Base-by-base conservation (phyloP, 2,888 invertebrate genomes). In the Clivina fossor region DNA sequence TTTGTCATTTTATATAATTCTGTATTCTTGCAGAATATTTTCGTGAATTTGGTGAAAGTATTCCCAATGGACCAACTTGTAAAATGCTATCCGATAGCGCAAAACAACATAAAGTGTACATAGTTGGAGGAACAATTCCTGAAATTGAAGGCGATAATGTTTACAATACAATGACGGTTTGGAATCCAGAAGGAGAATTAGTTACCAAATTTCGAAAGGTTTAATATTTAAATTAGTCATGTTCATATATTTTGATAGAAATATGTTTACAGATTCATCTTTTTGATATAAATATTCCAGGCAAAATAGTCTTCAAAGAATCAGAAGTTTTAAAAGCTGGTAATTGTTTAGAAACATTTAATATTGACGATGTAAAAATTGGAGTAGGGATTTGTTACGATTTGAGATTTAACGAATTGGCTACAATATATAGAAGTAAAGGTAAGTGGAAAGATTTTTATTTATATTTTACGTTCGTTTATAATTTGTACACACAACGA, bases 361-460 rank as follows among this genome's bases (percentile, higher is more conserved):
- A 87, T 26, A 81, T 85, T 11, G 80, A 83, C 49, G 81, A 81
- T 0, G 80, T 83, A 57, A 89, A 85, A 75, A 78, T 97, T 55
- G 97, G 97, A 0, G 68, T 97, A 40, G 97, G 94, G 2, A 92
- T 97, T 66, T 98, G 97, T 69, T 97, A 97, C 71, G 97, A 97
- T 69, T 79, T 97, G 49, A 79, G 97, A 15, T 98, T 97, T 73
- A 84, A 88, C 57, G 94, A 96, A 76, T 78, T 96, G 80, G 90
- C 93, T 0, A 81, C 85, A 56, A 65, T 88, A 3, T 87, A 89
- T 74, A 77, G 87, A 3, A 77, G 80, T 40, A n/a, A n/a, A n/a
- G n/a, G n/a, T n/a, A n/a, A n/a, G n/a, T n/a, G n/a, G n/a, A n/a
- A n/a, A n/a, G n/a, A n/a, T n/a, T n/a, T n/a, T n/a, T n/a, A n/a